These are phyloP conservation scores for Cryptotermes secundus DNA, from an alignment of 1,140 invertebrate genomes.

Conservation along the genomic window DNA sequence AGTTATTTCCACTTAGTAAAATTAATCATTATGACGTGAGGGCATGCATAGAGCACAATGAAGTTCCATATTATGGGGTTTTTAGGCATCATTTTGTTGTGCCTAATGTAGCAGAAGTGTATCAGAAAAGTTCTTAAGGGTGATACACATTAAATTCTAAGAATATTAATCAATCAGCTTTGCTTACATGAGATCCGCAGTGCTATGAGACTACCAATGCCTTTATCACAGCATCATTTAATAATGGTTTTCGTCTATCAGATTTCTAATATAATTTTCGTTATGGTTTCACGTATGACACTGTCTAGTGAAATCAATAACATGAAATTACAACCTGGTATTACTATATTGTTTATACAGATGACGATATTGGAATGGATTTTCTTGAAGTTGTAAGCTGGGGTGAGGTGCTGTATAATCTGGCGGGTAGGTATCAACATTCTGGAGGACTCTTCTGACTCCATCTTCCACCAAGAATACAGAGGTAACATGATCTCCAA, in stretches of 20 bases:
- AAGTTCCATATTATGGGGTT: background rate
- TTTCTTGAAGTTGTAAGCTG: background rate
- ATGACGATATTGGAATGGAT: background rate
- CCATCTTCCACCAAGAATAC: too few species aligned
- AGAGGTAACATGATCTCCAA: too few species aligned
- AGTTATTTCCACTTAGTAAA: background rate
- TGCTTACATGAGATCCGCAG: background rate
- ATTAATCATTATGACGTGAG: background rate
- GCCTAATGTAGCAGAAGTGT: background rate
- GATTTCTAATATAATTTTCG: background rate
- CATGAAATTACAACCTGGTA: too few species aligned
- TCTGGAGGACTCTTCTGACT: too few species aligned
- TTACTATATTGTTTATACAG: background rate
- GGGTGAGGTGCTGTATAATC: too few species aligned
- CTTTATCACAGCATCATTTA: background rate
- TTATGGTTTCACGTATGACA: background rate
- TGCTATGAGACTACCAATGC: background rate
- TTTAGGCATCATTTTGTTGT: background rate
- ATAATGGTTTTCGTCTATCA: background rate
- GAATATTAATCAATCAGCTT: background rate
- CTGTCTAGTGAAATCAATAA: background rate
- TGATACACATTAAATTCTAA: background rate
- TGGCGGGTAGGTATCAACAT: too few species aligned
- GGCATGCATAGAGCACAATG: background rate
- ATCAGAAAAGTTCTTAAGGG: background rate